Evolutionary conservation across 1,140 invertebrate genomes (phyloP), one percentile per base, ranked within the genome.

Genomic region (Camponotus floridanus): DNA sequence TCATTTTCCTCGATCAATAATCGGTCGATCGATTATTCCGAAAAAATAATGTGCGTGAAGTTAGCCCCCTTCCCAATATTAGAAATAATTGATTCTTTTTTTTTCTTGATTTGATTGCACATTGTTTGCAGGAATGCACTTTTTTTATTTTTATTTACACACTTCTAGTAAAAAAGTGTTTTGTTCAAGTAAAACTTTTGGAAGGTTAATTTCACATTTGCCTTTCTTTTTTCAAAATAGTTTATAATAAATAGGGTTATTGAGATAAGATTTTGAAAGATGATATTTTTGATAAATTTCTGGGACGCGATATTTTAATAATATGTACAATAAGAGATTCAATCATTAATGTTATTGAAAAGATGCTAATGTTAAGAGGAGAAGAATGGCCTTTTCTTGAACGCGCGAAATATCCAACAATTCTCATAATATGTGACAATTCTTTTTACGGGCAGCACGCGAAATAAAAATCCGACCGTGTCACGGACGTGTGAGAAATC

Each of bases 401-500:
- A 59, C 2, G 18, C 13, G 21, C 65, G 65, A 70, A 70, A 80
- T 42, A 42, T 70, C 36, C 36, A 11, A n/a, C 48, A 33, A 42
- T 42, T 31, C 4, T 51, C 5, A 51, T 15, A 5, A 51, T 51
- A 51, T 18, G 48, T 51, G 21, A 33, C 7, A 68, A 70, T 68
- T 15, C 26, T 39, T 39, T 39, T 80, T 31, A 18, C 36, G 48
- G 3, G 13, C 48, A 68, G 45, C 65, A 8, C 48, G 13, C 78
- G 65, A 31, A 45, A 39, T 61, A 74, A 62, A 71, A 83, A 62
- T 74, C 55, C 55, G 51, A 21, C 39, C 26, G 78, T 31, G 64
- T 11, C 26, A n/a, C 42, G 48, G 48, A 51, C 48, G 59, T 18
- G 74, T 64, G 87, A 87, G 55, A 88, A 87, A 84, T 88, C 74